Base-by-base conservation (phyloP, 1,140 invertebrate genomes). In the Drosophila navojoa region DNA sequence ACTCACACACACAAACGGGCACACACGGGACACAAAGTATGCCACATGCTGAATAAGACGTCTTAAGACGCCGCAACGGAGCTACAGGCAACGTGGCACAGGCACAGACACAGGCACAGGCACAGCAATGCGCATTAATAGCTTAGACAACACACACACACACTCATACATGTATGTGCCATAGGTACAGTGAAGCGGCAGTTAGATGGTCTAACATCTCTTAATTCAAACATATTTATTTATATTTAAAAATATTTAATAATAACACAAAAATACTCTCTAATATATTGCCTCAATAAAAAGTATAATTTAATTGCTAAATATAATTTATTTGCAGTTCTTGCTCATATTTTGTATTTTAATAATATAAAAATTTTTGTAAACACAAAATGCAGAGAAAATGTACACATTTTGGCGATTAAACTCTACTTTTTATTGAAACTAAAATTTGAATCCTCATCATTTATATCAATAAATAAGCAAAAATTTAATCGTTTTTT, bases 41-140 rank as follows among this genome's bases (percentile, higher is more conserved):
- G 78, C 70, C 64, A 57, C 71, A 81, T 63, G 64, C 57, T 67
- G 66, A 58, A 61, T 38, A 67, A 69, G 64, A 61, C 44, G n/a
- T 57, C 35, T 35, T 35, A 66, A 50, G 61, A 70, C 60, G 44
- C 32, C 19, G 22, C 32, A 35, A 64, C 45, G 47, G 29, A 35
- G 44, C 19, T 22, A 27, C 47, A 22, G n/a, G 35, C 19, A 75
- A 77, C 64, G 27, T 60, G 57, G 35, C 42, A 16, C 42, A 44
- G 42, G 4, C 19, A 1, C 19, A 22, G 19, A 11, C 38, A 1
- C 38, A 42, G 38, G 13, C 63, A 59, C 29, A 59, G 61, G 27
- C 58, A 49, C 27, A 61, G 69, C 63, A 59, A 60, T 71, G 73
- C 80, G 73, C 84, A 82, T 82, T 87, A 87, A 89, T 80, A 84